Percentiles rank a stretch among this genome's conserved stretches.
Conservation (phyloP, 2,888 invertebrate genomes). For the Mycogona germanica region DNA sequence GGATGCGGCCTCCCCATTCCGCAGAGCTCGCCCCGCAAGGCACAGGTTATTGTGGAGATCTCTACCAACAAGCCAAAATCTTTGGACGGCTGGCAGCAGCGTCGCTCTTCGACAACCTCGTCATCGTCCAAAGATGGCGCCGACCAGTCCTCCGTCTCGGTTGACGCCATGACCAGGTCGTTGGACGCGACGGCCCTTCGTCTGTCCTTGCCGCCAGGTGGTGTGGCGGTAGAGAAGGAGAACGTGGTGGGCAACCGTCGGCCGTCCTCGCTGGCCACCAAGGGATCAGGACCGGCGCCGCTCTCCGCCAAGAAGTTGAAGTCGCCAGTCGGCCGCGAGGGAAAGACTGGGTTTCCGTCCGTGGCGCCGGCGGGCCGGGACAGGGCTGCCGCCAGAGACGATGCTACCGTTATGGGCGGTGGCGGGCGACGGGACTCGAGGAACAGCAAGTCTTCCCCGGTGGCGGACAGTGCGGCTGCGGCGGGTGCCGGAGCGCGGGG, state of each 20-base stretch:
- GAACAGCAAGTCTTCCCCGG: conserved; percentile 1
- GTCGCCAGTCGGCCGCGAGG: conserved; percentile 13
- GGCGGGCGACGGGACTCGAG: neutral
- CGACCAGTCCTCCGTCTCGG: too few species aligned
- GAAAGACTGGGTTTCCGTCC: conserved; percentile 3
- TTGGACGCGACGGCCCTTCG: conserved; percentile 2
- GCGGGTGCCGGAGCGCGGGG: neutral
- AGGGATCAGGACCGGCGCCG: too few species aligned
- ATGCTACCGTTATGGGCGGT: too few species aligned
- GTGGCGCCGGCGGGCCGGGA: neutral
- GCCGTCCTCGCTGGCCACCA: neutral
- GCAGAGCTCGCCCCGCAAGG: conserved; percentile 1
- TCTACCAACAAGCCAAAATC: too few species aligned
- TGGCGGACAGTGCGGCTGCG: conserved; percentile 7
- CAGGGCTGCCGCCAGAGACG: neutral
- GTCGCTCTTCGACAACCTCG: too few species aligned
- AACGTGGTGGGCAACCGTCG: neutral
- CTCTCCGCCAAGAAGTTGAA: conserved; percentile 1
- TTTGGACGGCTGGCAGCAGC: neutral
- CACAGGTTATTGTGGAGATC: too few species aligned
- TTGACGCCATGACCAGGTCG: too few species aligned
- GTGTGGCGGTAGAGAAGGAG: neutral
- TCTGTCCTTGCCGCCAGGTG: neutral
- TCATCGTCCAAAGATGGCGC: neutral
- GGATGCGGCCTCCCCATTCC: conserved; percentile 10